Evolutionary conservation across 2,797 vertebrate species (phyloP), one percentile per base, ranked within the genome.

Genomic region (Poeciliopsis presidionis): DNA sequence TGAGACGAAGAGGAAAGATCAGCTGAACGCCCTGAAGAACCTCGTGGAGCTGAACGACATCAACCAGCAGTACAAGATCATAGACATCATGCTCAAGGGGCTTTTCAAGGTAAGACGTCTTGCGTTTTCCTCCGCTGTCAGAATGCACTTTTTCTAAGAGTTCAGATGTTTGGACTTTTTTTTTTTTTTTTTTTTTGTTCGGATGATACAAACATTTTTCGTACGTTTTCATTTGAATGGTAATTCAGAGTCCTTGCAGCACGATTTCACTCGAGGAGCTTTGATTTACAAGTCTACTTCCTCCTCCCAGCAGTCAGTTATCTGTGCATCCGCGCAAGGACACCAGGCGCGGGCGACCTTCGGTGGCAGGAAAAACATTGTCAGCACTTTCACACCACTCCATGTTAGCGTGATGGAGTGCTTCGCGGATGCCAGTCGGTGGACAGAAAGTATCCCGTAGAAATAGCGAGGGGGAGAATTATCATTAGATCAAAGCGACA

Each of bases 41-140:
- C 94, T 99, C 84, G 97, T 97, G 0, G 97, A 99, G 92, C 96
- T 99, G 82, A 97, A 97, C 0, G 98, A 99, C 67, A 89, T 99
- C 88, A 97, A 99, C 94, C 98, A 99, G 92, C 97, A 99, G 91
- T 98, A 99, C 94, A 99, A 98, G 95, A 99, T 99, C 92, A 99
- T 99, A 14, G 97, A 99, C 88, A 97, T 99, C 95, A 99, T 99
- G 98, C 97, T 99, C 80, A 98, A 98, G 92, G 98, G 98, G 14
- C 97, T 99, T 69, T 99, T 99, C 87, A 99, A 99, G 97, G 98
- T 96, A 88, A 5, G 14, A 5, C 47, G 49, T 51, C 69, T 25
- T 63, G 20, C 45, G 47, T 53, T 20, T 73, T 45, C 41, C 12
- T 43, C 41, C n/a, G 3, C 8, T 33, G 45, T 39, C 12, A 76